Evolutionary conservation across 2,113 vertebrate genomes (phyloP).

Genomic region (Lamprologus tigripictilis): DNA sequence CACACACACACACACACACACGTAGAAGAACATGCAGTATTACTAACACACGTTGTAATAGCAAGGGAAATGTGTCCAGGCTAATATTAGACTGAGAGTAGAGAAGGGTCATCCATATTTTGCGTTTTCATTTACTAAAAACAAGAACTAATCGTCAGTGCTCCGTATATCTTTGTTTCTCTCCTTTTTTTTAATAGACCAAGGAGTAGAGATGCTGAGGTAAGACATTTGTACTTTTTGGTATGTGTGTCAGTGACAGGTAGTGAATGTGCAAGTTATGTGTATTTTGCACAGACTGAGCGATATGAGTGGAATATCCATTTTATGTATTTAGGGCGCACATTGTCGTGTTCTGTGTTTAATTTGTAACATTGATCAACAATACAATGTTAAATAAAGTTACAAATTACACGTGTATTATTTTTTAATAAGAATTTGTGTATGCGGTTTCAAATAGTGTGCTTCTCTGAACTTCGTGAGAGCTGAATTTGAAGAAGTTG

Average conservation of each 20-base stretch:
- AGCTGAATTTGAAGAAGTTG: background rate
- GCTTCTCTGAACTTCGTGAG: slow-evolving; percentile 57
- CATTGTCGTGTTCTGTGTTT: background rate
- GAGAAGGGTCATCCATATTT: slow-evolving; percentile 30
- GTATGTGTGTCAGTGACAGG: background rate
- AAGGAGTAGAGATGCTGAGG: slow-evolving; percentile 70
- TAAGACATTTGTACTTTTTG: slow-evolving; percentile 61
- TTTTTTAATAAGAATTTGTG: background rate
- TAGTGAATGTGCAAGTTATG: background rate
- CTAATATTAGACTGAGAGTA: slow-evolving; percentile 78
- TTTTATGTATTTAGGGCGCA: background rate
- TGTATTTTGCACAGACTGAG: background rate
- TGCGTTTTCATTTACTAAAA: slow-evolving; percentile 42
- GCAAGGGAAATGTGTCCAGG: slow-evolving; percentile 64
- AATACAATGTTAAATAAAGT: background rate
- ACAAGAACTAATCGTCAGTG: background rate
- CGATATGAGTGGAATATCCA: background rate
- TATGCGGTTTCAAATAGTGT: slow-evolving; percentile 50
- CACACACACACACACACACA: background rate
- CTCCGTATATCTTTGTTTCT: background rate
- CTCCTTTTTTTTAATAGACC: slow-evolving; percentile 68
- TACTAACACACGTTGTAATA: slow-evolving; percentile 14
- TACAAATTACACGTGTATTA: background rate
- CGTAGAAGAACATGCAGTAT: background rate
- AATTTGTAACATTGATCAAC: background rate